Evolutionary conservation across 1,140 invertebrate species (phyloP).

Genomic region (Apis cerana): DNA sequence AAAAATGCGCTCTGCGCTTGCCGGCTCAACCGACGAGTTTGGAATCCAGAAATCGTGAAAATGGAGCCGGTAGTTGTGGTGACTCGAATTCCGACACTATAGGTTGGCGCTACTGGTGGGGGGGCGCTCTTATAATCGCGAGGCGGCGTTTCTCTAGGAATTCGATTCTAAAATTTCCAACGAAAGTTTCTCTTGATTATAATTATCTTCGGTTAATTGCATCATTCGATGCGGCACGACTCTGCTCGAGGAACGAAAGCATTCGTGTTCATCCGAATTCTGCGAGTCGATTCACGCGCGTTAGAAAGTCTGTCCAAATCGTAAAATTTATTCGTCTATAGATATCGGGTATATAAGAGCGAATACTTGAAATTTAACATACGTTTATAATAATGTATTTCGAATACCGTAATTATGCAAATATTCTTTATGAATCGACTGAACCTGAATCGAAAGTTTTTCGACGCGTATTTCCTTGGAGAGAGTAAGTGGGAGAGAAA

Average conservation of each 20-base stretch:
- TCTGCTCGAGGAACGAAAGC: not conserved
- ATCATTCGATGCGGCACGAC: constrained; percentile 19
- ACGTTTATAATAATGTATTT: not conserved
- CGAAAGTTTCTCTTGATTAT: constrained; percentile 62
- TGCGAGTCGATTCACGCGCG: not conserved
- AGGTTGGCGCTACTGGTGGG: not conserved
- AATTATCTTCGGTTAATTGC: constrained; percentile 60
- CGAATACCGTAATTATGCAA: not conserved
- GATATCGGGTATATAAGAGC: not conserved
- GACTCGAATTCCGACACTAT: not conserved
- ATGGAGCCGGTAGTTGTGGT: constrained; percentile 24
- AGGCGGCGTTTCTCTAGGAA: constrained; percentile 35
- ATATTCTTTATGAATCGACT: not conserved
- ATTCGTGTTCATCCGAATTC: not conserved
- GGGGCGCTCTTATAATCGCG: not conserved
- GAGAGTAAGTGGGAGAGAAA: too few relatives aligned
- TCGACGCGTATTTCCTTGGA: too few relatives aligned
- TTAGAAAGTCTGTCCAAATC: not conserved
- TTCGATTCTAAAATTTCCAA: constrained; percentile 57
- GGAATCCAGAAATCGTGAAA: constrained; percentile 64
- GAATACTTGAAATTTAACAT: not conserved
- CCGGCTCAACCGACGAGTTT: constrained; percentile 36
- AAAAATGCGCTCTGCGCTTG: constrained; percentile 49
- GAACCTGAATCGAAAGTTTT: too few relatives aligned
- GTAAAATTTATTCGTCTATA: not conserved